Percentiles rank a stretch among this genome's conserved stretches.
phyloP scores from a whole-genome alignment of 2,888 invertebrate species.

The Eremobia ochroleuca region DNA sequence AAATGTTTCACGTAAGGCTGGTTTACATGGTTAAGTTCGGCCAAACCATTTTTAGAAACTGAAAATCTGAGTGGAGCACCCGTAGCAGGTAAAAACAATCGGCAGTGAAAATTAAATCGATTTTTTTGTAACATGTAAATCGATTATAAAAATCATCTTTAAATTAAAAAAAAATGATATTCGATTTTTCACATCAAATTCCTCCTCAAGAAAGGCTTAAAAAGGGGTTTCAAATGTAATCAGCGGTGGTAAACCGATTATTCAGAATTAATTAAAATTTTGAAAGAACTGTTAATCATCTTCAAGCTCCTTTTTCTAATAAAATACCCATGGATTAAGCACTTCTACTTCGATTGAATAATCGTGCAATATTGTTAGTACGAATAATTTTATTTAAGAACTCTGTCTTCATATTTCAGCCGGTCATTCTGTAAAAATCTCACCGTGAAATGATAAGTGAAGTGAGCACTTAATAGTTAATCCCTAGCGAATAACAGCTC shows the following conservation, averaged over 20 bases:
- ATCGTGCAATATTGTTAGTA: conserved; percentile 8
- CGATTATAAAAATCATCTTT: not conserved
- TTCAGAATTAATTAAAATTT: conserved; percentile 23
- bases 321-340: not conserved
- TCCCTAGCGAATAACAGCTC: too few relatives aligned
- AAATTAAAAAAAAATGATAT: not conserved
- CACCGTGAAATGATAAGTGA: too few relatives aligned
- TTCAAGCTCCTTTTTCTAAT: conserved; percentile 2
- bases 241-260: conserved; percentile 20
- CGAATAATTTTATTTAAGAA: conserved; percentile 6
- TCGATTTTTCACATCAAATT: not conserved
- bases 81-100: not conserved
- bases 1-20: not conserved
- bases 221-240: conserved; percentile 13
- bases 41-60: not conserved
- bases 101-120: not conserved
- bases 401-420: not conserved
- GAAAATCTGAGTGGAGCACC: too few relatives aligned
- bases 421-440: too few relatives aligned
- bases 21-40: not conserved
- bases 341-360: not conserved
- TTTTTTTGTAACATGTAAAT: not conserved
- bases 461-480: too few relatives aligned
- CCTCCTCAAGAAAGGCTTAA: not conserved
- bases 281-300: conserved; percentile 12